These are phyloP conservation scores for Muscicapa comitata DNA, from an alignment of 2,797 vertebrate genomes.

Conservation along the genomic window DNA sequence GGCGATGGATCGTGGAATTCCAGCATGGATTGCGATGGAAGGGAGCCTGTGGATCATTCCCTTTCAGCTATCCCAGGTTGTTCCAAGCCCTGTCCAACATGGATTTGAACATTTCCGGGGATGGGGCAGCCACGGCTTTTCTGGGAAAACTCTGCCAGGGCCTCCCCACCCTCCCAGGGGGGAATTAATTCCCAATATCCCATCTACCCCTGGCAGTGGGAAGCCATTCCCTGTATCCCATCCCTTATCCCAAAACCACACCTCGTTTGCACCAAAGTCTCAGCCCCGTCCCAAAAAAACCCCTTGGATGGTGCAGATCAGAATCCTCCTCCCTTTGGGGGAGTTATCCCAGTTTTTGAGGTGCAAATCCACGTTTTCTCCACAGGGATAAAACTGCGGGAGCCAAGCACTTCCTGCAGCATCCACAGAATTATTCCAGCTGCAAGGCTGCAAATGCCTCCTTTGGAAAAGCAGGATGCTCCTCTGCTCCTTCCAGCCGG, in stretches of 20 bases:
- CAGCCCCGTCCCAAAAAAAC: neutral
- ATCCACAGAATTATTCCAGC: neutral
- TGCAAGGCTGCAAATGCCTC: neutral
- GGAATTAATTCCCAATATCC: neutral
- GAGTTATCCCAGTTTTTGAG: neutral
- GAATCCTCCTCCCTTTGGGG: neutral
- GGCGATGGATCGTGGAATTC: neutral
- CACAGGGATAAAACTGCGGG: rapidly evolving
- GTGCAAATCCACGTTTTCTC: neutral
- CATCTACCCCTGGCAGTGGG: neutral
- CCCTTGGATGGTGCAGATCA: rapidly evolving
- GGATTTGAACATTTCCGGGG: neutral
- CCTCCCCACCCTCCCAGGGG: no score
- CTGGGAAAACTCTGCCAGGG: neutral
- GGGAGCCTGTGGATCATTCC: neutral
- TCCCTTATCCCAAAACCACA: neutral
- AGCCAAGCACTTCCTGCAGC: neutral
- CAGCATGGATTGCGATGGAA: neutral
- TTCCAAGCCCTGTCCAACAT: neutral
- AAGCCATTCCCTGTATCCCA: neutral
- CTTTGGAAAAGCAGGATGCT: neutral
- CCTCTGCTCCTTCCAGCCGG: neutral
- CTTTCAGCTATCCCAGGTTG: neutral
- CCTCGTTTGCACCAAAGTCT: rapidly evolving
- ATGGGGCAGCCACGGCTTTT: neutral